phyloP scores from a whole-genome alignment of 2,113 vertebrate genomes.

The Isichthys henryi region DNA sequence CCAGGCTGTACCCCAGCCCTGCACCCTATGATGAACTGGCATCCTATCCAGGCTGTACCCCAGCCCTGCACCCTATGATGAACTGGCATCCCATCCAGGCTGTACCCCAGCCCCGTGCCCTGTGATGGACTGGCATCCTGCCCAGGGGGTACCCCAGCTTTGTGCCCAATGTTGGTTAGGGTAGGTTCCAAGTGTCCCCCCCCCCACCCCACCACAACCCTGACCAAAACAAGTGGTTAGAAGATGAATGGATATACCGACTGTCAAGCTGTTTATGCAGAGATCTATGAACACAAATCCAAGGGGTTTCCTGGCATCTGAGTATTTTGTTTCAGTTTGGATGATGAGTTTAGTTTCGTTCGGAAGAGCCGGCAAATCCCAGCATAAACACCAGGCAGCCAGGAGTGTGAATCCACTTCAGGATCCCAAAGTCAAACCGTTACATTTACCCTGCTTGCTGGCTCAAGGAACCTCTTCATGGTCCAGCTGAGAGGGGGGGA shows the following conservation, averaged over 20 bases:
- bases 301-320: neutral
- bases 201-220: neutral
- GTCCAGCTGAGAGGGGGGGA: constrained; percentile 70
- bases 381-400: neutral
- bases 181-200: neutral
- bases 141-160: too few species aligned
- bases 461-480: constrained; percentile 73
- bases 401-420: neutral
- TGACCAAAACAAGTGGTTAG: neutral
- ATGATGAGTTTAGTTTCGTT: neutral
- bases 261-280: neutral
- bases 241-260: neutral
- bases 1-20: too few species aligned
- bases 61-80: too few species aligned
- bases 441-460: constrained; percentile 58
- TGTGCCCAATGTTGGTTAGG: neutral
- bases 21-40: too few species aligned
- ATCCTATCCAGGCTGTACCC: too few species aligned
- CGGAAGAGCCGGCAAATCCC: neutral
- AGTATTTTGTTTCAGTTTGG: neutral
- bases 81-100: too few species aligned
- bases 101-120: too few species aligned
- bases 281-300: neutral
- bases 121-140: too few species aligned
- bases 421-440: neutral